These are phyloP conservation scores for Hylyphantes graminicola DNA, from an alignment of 1,140 invertebrate species.

Conservation along the genomic window DNA sequence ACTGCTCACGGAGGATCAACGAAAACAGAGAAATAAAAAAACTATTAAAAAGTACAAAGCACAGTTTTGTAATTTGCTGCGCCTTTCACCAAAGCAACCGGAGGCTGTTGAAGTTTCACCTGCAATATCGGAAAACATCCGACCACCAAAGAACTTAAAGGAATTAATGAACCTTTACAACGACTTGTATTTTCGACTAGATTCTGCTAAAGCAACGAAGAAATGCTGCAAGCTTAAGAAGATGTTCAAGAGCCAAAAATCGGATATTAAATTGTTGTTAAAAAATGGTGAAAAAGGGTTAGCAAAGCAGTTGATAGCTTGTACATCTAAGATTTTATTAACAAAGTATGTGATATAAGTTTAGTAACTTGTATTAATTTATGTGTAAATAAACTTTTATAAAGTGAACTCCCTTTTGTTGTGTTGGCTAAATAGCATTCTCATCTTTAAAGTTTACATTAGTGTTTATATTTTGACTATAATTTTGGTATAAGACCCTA, in stretches of 20 bases:
- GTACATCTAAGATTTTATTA: slow-evolving; percentile 24
- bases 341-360: not conserved
- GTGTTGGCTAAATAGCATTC: too few relatives aligned
- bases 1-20: too few relatives aligned
- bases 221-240: slow-evolving; percentile 27
- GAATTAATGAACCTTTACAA: slow-evolving; percentile 17
- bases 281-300: not conserved
- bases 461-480: too few relatives aligned
- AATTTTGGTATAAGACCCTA: too few relatives aligned
- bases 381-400: too few relatives aligned
- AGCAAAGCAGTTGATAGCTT: slow-evolving; percentile 10
- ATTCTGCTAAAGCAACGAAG: not conserved
- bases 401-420: too few relatives aligned
- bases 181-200: not conserved
- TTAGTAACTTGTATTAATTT: too few relatives aligned
- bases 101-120: not conserved
- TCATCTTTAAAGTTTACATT: too few relatives aligned
- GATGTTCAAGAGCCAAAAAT: slow-evolving; percentile 3
- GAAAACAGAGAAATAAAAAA: too few relatives aligned
- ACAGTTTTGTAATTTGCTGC: slow-evolving; percentile 2
- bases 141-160: slow-evolving; percentile 5
- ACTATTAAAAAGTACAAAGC: too few relatives aligned
- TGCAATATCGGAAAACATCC: not conserved
- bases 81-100: not conserved
- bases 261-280: slow-evolving; percentile 11